A percentile compares a stretch with the other conserved stretches of the same genome.
Conservation (phyloP, 2,888 invertebrate genomes). For the Gasteruption jaculator region DNA sequence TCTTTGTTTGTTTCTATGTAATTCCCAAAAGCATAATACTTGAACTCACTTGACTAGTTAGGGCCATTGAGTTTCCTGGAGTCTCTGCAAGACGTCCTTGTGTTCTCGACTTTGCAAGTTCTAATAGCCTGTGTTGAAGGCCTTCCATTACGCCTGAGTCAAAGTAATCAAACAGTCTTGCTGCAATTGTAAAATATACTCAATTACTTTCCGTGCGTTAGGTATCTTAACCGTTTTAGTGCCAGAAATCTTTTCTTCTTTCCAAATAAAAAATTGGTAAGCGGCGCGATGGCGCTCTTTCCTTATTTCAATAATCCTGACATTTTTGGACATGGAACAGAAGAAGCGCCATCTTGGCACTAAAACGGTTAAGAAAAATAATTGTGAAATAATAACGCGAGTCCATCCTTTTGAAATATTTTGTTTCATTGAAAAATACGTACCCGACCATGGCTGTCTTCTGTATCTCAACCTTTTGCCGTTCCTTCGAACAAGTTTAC, state of each 20-base stretch:
- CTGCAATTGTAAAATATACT: too few species aligned
- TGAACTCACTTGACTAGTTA: conserved; percentile 61
- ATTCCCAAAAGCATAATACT: not conserved
- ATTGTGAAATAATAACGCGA: not conserved
- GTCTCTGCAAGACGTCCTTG: conserved; percentile 62
- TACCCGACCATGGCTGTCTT: conserved; percentile 87
- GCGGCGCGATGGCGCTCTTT: too few species aligned
- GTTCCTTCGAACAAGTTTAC: conserved; percentile 78
- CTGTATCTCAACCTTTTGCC: conserved; percentile 85
- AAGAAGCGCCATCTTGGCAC: too few species aligned
- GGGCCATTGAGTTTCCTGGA: conserved; percentile 64
- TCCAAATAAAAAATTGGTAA: too few species aligned
- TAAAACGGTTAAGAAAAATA: conserved; percentile 5
- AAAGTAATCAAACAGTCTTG: conserved; percentile 90
- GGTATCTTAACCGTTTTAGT: too few species aligned
- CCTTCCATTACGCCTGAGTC: conserved; percentile 92
- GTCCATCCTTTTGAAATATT: too few species aligned
- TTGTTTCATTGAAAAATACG: conserved; percentile 39
- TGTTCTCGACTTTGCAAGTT: conserved; percentile 59
- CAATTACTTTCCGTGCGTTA: too few species aligned
- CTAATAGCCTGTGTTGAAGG: conserved; percentile 73
- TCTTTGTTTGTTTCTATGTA: too few species aligned
- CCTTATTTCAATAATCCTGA: too few species aligned
- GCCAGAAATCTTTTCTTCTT: too few species aligned
- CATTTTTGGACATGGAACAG: conserved; percentile 4